Evolutionary conservation across 2,113 vertebrate species (phyloP).

Genomic region (Bos javanicus): DNA sequence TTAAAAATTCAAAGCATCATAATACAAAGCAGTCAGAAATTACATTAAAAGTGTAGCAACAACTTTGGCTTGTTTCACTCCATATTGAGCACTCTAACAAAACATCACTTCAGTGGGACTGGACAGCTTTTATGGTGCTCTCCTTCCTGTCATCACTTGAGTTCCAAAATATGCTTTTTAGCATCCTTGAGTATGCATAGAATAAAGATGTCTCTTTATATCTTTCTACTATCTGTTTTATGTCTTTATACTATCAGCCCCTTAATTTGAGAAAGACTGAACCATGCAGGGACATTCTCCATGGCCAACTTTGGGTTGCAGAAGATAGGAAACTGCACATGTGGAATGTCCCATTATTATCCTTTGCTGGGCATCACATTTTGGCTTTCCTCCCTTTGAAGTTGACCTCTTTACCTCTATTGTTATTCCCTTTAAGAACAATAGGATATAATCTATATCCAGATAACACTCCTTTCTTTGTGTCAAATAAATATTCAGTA

Average conservation of each 20-base stretch:
- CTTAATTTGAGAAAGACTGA: not conserved
- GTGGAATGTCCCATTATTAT: not conserved
- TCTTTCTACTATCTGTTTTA: slow-evolving; percentile 7
- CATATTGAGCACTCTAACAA: not conserved
- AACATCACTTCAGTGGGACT: not conserved
- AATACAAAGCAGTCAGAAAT: not conserved
- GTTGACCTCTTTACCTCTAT: not conserved
- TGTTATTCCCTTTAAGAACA: slow-evolving; percentile 21
- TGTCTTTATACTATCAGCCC: not conserved
- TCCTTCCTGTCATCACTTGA: not conserved
- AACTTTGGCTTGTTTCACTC: not conserved
- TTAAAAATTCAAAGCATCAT: not conserved
- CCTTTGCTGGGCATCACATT: not conserved
- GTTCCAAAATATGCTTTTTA: not conserved
- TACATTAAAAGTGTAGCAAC: not conserved
- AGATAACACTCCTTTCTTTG: not conserved
- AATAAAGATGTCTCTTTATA: not conserved
- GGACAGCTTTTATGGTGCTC: not conserved
- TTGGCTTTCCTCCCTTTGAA: not conserved
- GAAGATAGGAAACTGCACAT: not conserved
- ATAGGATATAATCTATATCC: not conserved
- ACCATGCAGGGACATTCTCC: not conserved
- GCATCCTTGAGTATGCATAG: not conserved
- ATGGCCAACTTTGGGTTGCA: not conserved
- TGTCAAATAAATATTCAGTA: not conserved